A percentile compares a stretch with the other conserved stretches of the same genome.
Conservation (phyloP, 2,113 vertebrate genomes). For the Eretmochelys imbricata region DNA sequence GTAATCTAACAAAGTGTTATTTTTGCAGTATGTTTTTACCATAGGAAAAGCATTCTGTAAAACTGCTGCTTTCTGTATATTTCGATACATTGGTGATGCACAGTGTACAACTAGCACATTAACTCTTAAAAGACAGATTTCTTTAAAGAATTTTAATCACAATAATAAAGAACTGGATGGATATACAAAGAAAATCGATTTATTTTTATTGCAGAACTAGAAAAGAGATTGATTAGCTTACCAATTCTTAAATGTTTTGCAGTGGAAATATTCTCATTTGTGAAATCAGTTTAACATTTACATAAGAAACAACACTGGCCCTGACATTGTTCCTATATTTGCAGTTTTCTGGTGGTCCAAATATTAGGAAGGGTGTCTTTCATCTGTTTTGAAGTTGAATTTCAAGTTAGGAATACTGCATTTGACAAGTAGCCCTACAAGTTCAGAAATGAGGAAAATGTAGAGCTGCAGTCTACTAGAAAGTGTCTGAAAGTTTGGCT, state of each 20-base stretch:
- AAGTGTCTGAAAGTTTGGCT: neutral
- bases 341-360: neutral
- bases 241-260: neutral
- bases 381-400: neutral
- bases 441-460: neutral
- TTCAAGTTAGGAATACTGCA: neutral
- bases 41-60: constrained; percentile 24
- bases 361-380: neutral
- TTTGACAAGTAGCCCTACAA: neutral
- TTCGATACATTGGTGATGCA: constrained; percentile 22
- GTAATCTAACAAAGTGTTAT: constrained; percentile 4
- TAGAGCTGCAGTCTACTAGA: neutral
- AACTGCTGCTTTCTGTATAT: constrained; percentile 51
- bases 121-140: constrained; percentile 34
- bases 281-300: neutral
- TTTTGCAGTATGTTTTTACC: constrained; percentile 46
- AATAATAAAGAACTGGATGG: constrained; percentile 65
- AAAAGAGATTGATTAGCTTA: neutral
- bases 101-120: constrained; percentile 52
- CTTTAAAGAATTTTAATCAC: constrained; percentile 54
- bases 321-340: neutral
- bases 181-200: constrained; percentile 3
- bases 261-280: neutral
- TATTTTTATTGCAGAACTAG: neutral
- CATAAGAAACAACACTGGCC: neutral